Evolutionary conservation across 2,888 invertebrate species (phyloP).

Genomic region (Lacanobia oleracea): DNA sequence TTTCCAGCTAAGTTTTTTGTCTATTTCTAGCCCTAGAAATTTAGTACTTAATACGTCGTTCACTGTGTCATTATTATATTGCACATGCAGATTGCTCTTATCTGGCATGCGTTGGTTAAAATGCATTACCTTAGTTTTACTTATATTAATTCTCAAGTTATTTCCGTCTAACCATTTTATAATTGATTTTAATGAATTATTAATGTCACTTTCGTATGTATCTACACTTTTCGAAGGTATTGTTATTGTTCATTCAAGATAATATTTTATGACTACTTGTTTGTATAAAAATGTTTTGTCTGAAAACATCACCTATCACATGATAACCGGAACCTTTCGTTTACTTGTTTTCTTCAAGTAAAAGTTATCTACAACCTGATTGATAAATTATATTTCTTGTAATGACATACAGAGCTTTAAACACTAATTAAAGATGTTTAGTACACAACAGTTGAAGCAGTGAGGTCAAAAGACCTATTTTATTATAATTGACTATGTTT

Average conservation of each 20-base stretch:
- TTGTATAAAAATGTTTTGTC: constrained; percentile 46
- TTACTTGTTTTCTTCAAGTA: constrained; percentile 35
- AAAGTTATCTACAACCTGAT: constrained; percentile 17
- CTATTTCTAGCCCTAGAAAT: too few species aligned
- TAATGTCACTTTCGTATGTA: too few species aligned
- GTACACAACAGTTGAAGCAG: constrained; percentile 3
- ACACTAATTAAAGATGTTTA: constrained; percentile 26
- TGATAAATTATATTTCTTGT: constrained; percentile 17
- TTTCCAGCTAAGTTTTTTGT: too few species aligned
- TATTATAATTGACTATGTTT: constrained; percentile 44
- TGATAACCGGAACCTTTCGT: constrained; percentile 40
- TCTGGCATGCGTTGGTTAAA: too few species aligned
- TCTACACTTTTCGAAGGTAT: too few species aligned
- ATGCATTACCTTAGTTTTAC: too few species aligned
- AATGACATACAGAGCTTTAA: constrained; percentile 10
- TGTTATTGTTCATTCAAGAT: constrained; percentile 30
- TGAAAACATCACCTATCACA: constrained; percentile 25
- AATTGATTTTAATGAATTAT: too few species aligned
- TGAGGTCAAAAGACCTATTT: constrained; percentile 49
- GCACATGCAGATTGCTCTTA: too few species aligned
- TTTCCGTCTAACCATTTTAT: too few species aligned
- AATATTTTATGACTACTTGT: constrained; percentile 40
- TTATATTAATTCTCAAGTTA: too few species aligned
- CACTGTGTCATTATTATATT: too few species aligned
- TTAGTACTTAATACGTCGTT: too few species aligned